These are phyloP conservation scores for Oenanthe oenanthe DNA, from an alignment of 2,113 vertebrate genomes.

Conservation along the genomic window DNA sequence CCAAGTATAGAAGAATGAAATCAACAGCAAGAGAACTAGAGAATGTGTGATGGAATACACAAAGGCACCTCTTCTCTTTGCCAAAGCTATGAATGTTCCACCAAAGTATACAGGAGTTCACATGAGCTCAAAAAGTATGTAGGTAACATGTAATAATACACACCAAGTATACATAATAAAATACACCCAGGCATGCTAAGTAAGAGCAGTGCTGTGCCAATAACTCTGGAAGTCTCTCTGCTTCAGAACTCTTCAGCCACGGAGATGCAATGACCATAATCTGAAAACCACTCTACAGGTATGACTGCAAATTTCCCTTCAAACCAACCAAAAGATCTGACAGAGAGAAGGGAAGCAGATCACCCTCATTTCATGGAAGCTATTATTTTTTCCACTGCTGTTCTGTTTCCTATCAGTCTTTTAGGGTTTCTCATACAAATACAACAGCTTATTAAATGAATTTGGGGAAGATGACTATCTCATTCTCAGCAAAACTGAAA, in stretches of 20 bases:
- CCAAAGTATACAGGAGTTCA: background rate
- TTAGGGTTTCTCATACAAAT: background rate
- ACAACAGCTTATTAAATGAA: background rate
- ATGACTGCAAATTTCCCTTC: background rate
- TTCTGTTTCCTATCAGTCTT: background rate
- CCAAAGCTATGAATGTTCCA: background rate
- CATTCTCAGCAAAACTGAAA: background rate
- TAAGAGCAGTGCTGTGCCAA: background rate
- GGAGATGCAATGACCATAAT: background rate
- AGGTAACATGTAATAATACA: background rate
- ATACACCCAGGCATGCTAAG: background rate
- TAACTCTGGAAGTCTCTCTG: background rate
- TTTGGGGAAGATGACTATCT: background rate
- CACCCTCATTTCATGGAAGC: background rate
- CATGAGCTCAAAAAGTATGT: background rate
- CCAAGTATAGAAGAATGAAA: background rate
- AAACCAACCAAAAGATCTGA: background rate
- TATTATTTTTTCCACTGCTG: background rate
- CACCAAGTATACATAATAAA: background rate
- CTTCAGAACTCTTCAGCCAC: background rate
- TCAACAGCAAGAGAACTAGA: background rate
- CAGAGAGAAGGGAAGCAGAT: background rate
- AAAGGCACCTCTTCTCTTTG: accelerated
- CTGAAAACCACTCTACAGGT: background rate
- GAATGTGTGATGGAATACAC: accelerated